Base-by-base conservation (phyloP, 2,888 invertebrate species). In the Smittia sp. region DNA sequence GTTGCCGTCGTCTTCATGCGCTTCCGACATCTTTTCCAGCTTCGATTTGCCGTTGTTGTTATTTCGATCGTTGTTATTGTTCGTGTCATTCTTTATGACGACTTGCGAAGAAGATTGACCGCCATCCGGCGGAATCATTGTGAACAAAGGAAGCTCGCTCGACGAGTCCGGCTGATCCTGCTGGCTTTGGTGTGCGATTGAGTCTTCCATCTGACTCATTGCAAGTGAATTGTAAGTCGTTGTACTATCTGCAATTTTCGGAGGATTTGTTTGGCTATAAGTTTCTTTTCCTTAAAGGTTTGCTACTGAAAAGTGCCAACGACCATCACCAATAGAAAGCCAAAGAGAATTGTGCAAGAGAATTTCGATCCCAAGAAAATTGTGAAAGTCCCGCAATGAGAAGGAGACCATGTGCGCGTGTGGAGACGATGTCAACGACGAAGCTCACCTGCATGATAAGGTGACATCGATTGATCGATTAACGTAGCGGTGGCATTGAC, bases 371-470 rank as follows among this genome's bases (percentile, higher is more conserved):
- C 52, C 52, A 18, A 15, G 52, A 46, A 46, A 46, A 11, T 46
- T 13, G n/a, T 3, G n/a, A 18, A 7, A 58, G 18, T 58, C 4
- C 20, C 18, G 58, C 18, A 22, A 6, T 22, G 22, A 7, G n/a
- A 25, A 27, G 15, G 4, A 18, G 13, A 22, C 18, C 18, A 54
- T 15, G 6, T 9, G 15, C n/a, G 13, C 39, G n/a, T n/a, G 46
- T 46, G 46, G 11, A 13, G 46, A 32, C 32, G 46, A 46, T 11
- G 46, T 46, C 46, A 46, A 46, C 46, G 46, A 18, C 7, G 46
- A 6, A 3, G 24, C 84, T 86, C 85, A 89, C 89, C 89, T 85
- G 89, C 85, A 80, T 88, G 88, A 80, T 89, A 89, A 76, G 89
- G 88, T 78, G 89, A 87, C 80, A 89, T 83, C 77, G 87, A 84